A percentile compares a stretch with the other conserved stretches of the same genome.
These are phyloP conservation scores for Protonemura montana DNA, from an alignment of 2,888 invertebrate species.

Conservation along the genomic window DNA sequence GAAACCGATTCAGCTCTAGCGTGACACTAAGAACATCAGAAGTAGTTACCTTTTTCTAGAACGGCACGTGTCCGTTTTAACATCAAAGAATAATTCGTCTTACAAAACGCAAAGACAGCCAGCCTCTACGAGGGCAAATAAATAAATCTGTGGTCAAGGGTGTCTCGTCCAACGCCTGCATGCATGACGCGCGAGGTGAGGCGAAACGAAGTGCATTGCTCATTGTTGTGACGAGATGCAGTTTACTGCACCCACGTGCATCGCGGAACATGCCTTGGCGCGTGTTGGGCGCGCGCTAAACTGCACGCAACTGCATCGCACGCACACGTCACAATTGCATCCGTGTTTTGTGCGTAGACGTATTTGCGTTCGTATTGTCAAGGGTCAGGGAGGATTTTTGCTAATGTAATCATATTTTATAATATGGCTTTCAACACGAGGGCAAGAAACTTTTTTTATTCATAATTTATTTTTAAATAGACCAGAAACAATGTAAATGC, in stretches of 20 bases:
- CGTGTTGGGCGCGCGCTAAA: background rate
- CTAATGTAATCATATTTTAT: background rate
- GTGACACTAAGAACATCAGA: background rate
- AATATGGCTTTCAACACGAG: background rate
- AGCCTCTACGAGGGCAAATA: background rate
- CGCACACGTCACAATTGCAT: background rate
- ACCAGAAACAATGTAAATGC: background rate
- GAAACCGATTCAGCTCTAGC: background rate
- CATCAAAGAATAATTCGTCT: background rate
- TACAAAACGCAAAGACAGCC: background rate
- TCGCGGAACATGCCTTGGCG: background rate
- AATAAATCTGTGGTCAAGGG: background rate
- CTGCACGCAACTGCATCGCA: background rate
- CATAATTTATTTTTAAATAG: background rate
- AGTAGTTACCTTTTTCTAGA: background rate
- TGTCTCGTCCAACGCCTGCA: background rate
- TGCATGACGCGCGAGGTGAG: too few relatives aligned
- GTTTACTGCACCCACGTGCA: background rate
- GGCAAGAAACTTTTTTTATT: background rate
- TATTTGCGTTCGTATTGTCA: background rate
- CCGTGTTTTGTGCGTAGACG: background rate
- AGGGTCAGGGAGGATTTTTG: background rate
- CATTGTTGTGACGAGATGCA: background rate
- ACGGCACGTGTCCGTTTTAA: background rate
- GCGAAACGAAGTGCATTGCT: too few relatives aligned